These are phyloP conservation scores for Vanacampus margaritifer DNA, from an alignment of 2,113 vertebrate genomes.

Conservation along the genomic window DNA sequence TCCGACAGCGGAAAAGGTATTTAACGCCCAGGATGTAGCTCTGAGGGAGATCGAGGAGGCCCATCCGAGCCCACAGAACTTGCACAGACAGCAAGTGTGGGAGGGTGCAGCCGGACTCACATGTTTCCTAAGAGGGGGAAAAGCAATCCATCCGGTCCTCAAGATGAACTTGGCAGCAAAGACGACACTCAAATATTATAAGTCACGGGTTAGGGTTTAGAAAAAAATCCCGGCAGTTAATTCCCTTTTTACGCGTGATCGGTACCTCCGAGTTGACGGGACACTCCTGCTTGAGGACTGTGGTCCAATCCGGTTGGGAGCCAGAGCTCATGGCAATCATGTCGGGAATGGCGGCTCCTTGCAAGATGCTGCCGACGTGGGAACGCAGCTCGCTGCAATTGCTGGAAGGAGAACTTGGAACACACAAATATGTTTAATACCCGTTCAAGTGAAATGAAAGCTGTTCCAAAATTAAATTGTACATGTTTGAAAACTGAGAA, in stretches of 20 bases:
- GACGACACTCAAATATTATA: neutral
- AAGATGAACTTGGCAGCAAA: neutral
- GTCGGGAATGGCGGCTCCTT: conserved; percentile 49
- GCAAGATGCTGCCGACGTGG: conserved; percentile 60
- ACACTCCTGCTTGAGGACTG: conserved; percentile 63
- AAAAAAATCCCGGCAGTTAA: neutral
- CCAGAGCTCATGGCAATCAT: conserved; percentile 67
- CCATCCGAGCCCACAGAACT: conserved; percentile 72
- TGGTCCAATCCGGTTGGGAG: conserved; percentile 54
- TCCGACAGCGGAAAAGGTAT: conserved; percentile 65
- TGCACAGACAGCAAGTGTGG: conserved; percentile 63
- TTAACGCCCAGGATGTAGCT: conserved; percentile 71
- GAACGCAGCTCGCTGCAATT: conserved; percentile 62
- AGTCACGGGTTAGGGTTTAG: neutral
- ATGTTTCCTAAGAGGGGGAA: conserved; percentile 50
- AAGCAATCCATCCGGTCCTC: neutral
- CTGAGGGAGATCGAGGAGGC: conserved; percentile 63
- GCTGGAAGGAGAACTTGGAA: conserved; percentile 43
- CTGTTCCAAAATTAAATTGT: no score
- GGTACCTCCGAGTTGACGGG: conserved; percentile 43
- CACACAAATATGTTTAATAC: neutral
- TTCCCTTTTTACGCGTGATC: neutral
- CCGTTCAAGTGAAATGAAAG: neutral
- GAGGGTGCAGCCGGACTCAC: conserved; percentile 64
- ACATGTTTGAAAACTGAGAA: no score